Conservation (phyloP, 1,140 invertebrate genomes). For the Liolophura sinensis region DNA sequence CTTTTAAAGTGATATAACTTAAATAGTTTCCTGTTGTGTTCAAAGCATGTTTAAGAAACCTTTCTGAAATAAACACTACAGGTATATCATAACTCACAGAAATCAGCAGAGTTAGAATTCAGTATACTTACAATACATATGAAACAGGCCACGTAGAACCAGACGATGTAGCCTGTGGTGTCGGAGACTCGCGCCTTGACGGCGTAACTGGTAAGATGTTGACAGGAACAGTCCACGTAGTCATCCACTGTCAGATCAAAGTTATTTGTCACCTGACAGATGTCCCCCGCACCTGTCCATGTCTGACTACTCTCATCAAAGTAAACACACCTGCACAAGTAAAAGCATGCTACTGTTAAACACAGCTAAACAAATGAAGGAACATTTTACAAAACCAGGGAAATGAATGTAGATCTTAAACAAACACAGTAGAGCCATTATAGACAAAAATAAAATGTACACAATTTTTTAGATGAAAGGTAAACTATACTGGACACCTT, state of each 20-base stretch:
- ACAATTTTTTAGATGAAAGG: background rate
- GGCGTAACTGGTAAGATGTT: constrained; percentile 51
- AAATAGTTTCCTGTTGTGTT: no score
- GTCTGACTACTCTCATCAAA: constrained; percentile 33
- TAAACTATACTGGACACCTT: no score
- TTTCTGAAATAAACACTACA: background rate
- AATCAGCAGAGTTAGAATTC: background rate
- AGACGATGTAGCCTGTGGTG: constrained; percentile 44
- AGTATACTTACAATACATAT: constrained; percentile 49
- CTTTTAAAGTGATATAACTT: no score
- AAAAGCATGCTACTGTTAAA: background rate
- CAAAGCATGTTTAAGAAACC: background rate
- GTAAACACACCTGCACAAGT: constrained; percentile 47
- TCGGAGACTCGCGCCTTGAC: constrained; percentile 37
- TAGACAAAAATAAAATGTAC: background rate
- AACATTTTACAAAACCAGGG: background rate
- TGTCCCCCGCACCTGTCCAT: constrained; percentile 39
- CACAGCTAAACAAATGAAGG: background rate
- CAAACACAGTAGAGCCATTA: background rate
- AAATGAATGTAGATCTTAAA: background rate
- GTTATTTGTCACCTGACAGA: constrained; percentile 49
- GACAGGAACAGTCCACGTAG: constrained; percentile 51
- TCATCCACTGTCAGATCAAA: constrained; percentile 41
- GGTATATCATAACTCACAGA: background rate
- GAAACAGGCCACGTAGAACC: constrained; percentile 49